These are phyloP conservation scores for Drosophila miranda DNA, from an alignment of 1,140 invertebrate species.

Conservation along the genomic window DNA sequence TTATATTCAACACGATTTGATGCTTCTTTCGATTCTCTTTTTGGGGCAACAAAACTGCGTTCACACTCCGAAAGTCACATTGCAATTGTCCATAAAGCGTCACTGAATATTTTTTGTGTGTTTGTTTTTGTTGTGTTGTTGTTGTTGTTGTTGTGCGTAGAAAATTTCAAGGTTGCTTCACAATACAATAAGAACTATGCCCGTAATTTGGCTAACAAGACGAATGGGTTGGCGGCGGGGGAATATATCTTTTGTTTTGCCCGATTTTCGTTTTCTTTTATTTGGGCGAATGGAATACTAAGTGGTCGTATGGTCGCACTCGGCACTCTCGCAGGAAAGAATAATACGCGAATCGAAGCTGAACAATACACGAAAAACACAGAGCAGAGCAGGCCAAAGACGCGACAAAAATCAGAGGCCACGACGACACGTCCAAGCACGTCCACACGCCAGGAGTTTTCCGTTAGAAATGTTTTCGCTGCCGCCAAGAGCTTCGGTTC, in stretches of 20 bases:
- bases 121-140: conserved; percentile 11
- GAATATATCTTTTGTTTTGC: conserved; percentile 22
- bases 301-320: conserved; percentile 14
- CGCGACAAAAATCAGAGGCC: conserved; percentile 51
- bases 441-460: conserved; percentile 64
- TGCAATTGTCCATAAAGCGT: conserved; percentile 48
- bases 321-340: conserved; percentile 7
- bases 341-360: conserved; percentile 24
- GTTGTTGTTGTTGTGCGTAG: conserved; percentile 7
- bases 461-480: conserved; percentile 69
- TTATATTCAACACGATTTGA: conserved; percentile 1
- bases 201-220: conserved; percentile 49
- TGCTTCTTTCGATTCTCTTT: conserved; percentile 4
- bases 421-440: conserved; percentile 40
- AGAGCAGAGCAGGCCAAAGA: conserved; percentile 38
- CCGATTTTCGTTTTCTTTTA: background rate
- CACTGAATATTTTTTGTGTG: conserved; percentile 26
- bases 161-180: conserved; percentile 53
- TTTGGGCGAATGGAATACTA: conserved; percentile 24
- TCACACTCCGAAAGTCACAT: conserved; percentile 71
- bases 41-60: conserved; percentile 46
- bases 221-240: conserved; percentile 20
- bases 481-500: conserved; percentile 52
- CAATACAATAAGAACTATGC: conserved; percentile 36
- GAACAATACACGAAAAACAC: conserved; percentile 59